phyloP scores from a whole-genome alignment of 2,113 vertebrate genomes.

The Oceanodroma tethys region DNA sequence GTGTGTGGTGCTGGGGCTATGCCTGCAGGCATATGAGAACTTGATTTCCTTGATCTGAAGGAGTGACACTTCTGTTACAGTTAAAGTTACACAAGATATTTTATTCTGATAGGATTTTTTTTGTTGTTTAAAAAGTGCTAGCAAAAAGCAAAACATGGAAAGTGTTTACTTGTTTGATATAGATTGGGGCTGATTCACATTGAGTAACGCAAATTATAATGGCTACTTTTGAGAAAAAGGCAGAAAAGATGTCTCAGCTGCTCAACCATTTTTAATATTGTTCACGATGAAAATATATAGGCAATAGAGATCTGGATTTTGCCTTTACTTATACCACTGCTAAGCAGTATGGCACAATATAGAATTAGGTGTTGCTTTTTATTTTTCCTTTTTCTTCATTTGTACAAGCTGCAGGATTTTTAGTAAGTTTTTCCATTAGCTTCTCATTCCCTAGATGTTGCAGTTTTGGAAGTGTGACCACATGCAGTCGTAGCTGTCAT shows the following conservation, averaged over 20 bases:
- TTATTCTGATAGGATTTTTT: not conserved
- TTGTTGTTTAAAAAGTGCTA: not conserved
- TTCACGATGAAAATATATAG: not conserved
- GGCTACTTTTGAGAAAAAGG: not conserved
- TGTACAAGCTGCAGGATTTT: not conserved
- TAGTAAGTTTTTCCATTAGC: not conserved
- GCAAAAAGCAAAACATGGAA: not conserved
- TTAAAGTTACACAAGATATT: not conserved
- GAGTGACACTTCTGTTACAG: not conserved
- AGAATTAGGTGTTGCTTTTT: not conserved
- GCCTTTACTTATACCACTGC: not conserved
- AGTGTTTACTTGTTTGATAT: not conserved
- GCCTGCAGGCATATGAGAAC: not conserved
- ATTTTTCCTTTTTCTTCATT: not conserved
- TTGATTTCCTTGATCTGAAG: not conserved
- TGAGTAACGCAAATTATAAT: not conserved
- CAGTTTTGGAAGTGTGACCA: not conserved
- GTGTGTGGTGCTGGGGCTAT: not conserved
- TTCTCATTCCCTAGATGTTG: not conserved
- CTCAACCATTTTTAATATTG: not conserved
- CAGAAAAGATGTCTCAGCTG: not conserved
- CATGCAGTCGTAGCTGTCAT: not conserved
- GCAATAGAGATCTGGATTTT: not conserved
- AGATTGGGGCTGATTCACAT: not conserved
- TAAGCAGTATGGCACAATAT: fast-evolving